phyloP scores from a whole-genome alignment of 2,888 invertebrate genomes.

The Scotopteryx bipunctaria region DNA sequence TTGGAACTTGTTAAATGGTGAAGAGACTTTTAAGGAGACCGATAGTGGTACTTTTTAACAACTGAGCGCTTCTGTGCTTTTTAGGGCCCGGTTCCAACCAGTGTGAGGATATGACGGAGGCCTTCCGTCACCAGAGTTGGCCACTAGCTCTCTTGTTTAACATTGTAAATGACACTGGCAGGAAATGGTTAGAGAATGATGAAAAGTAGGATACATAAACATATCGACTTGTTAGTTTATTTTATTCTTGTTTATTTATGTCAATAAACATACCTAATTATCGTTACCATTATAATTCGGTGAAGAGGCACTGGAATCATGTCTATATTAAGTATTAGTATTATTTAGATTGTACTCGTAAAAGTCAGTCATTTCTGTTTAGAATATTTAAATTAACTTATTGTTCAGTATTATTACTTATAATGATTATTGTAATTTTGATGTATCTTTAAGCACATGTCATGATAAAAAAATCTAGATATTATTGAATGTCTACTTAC shows the following conservation, averaged over 20 bases:
- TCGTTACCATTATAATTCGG: conserved; percentile 21
- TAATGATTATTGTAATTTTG: conserved; percentile 19
- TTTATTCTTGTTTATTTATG: too few species aligned
- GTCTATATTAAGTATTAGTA: conserved; percentile 6
- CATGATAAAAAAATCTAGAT: conserved; percentile 6
- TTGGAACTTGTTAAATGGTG: conserved; percentile 32
- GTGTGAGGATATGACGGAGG: too few species aligned
- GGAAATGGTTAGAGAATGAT: conserved; percentile 21
- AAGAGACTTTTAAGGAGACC: conserved; percentile 7
- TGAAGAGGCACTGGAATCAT: conserved; percentile 12
- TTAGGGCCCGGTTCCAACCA: too few species aligned
- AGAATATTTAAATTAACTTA: conserved; percentile 7
- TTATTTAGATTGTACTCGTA: conserved; percentile 16
- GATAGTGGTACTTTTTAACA: too few species aligned
- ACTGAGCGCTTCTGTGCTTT: too few species aligned
- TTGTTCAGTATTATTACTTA: conserved; percentile 10
- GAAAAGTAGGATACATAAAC: conserved; percentile 38
- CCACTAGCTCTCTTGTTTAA: conserved; percentile 8
- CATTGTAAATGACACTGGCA: conserved; percentile 39
- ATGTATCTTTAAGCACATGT: conserved; percentile 23
- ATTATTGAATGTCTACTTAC: conserved; percentile 16
- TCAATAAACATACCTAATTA: conserved; percentile 31
- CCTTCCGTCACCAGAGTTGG: neutral
- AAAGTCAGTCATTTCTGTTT: conserved; percentile 14
- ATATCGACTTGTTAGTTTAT: conserved; percentile 43